Base-by-base conservation (phyloP, 2,797 vertebrate species). In the Botia almorhae region DNA sequence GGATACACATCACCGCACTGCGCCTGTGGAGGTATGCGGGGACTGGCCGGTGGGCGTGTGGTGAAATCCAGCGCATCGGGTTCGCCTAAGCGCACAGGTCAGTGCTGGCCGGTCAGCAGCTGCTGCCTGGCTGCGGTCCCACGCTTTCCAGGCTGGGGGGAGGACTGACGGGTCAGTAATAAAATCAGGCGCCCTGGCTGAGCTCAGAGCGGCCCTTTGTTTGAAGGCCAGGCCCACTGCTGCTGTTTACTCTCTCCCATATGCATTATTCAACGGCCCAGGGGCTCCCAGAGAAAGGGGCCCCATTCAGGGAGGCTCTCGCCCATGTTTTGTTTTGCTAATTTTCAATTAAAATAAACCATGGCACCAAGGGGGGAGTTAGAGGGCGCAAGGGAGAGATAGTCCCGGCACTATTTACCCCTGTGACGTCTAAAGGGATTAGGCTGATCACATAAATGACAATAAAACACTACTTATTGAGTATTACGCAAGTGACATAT, bases 231-330 rank as follows among this genome's bases (percentile, higher is more conserved):
- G 95, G 96, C 96, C 96, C 94, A 93, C 96, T 96, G 96, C 97
- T 98, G 96, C 96, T 98, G 96, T 98, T 98, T 97, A 96, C 97
- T 97, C 97, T 98, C 98, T 99, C 98, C 96, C 97, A 97, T 97
- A 98, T 99, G 93, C 97, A 99, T 99, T 98, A 99, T 99, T 99
- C 98, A 99, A 96, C 95, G 96, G 95, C 94, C 94, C 94, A 97
- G 96, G 96, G 97, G 97, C 96, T 97, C 95, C 95, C 94, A 93
- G 95, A 97, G 97, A 96, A 96, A 95, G 96, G 95, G 96, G 95
- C 94, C 92, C 95, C 95, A 96, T 98, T 98, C 96, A 97, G 94
- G 92, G 93, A 94, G 93, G 93, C 91, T 93, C 92, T 93, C 94
- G 94, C 94, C 91, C 93, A 93, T 93, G 93, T 94, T 94, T 94